Base-by-base conservation (phyloP, 1,140 invertebrate species). In the Plodia interpunctella region DNA sequence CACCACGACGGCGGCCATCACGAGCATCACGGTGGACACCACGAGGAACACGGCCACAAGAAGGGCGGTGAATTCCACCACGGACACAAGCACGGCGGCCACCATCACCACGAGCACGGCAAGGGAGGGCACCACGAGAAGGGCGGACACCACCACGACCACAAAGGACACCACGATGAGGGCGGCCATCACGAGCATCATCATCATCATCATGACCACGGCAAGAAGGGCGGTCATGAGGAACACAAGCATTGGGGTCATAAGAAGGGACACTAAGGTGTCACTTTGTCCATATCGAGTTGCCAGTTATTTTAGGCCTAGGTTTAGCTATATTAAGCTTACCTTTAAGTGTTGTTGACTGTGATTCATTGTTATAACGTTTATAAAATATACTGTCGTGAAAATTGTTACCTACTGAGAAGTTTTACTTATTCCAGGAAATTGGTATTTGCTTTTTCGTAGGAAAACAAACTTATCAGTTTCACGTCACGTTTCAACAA, bases 81-180 rank as follows among this genome's bases (percentile, higher is more conserved):
- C 11, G 92, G 91, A 0, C 92, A 93, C 57, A 91, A 94, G 64
- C 93, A 94, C 59, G 91, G 91, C 6, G 92, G 90, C 1, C 91
- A 93, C 38, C 92, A 94, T 63, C 90, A 94, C 20, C 92, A 94
- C 63, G 90, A 94, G 56, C 91, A 93, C 38, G 93, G 93, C 19
- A 94, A 95, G 72, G 94, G 94, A 71, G 94, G 93, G 0, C 92
- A 94, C 66, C 90, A 92, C 44, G 91, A 94, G 58, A 94, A 94
- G 83, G 93, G 93, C 3, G 91, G 93, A 68, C 84, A 87, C 57
- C 84, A 87, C 55, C 82, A 87, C 59, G 79, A 87, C 55, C 84
- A 87, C 63, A 83, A 87, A 59, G 82, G 74, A 49, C 84, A 88
- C 63, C 85, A 91, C 55, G 91, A 91, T 13, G 90, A 92, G 65